A percentile compares a stretch with the other conserved stretches of the same genome.
phyloP scores from a whole-genome alignment of 2,797 vertebrate genomes.

The Poecilia picta region DNA sequence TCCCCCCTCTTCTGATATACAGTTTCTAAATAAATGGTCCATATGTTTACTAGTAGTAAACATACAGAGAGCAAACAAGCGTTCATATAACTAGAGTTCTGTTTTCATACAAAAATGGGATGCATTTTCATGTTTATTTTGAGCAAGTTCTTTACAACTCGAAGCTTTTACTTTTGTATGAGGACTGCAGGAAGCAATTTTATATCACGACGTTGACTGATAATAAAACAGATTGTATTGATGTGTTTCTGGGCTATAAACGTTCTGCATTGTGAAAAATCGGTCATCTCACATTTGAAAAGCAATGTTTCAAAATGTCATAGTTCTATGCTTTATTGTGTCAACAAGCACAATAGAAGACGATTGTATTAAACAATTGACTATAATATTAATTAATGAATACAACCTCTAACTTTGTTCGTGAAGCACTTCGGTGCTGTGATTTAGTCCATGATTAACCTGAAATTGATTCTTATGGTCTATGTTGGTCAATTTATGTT shows the following conservation, averaged over 20 bases:
- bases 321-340: background rate
- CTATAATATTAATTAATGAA: background rate
- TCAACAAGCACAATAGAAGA: background rate
- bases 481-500: conserved; percentile 7
- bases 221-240: background rate
- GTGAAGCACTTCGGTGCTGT: background rate
- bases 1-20: background rate
- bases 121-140: background rate
- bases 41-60: background rate
- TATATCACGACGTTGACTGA: background rate
- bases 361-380: background rate
- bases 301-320: background rate
- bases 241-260: background rate
- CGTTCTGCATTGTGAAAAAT: background rate
- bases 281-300: background rate
- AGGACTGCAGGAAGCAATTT: background rate
- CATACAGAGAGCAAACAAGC: background rate
- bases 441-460: background rate
- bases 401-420: background rate
- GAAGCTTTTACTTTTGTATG: background rate
- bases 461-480: too few relatives aligned
- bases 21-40: background rate
- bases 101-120: background rate
- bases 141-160: background rate
- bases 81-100: background rate